phyloP scores from a whole-genome alignment of 2,888 invertebrate genomes.

The Leptopilina myrica region DNA sequence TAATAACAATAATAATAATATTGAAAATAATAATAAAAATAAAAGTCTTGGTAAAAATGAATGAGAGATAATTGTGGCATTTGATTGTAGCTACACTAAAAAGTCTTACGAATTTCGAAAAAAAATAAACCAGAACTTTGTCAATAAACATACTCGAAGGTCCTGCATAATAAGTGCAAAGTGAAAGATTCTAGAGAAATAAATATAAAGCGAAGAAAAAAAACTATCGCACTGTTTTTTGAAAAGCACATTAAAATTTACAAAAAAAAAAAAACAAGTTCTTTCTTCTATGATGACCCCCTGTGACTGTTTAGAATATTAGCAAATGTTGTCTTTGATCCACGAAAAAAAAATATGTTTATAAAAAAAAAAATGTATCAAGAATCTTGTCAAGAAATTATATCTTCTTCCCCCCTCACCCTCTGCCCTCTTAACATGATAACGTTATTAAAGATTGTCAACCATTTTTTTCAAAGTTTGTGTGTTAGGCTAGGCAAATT shows the following conservation, averaged over 20 bases:
- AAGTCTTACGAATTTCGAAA: slow-evolving; percentile 39
- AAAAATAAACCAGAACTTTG: slow-evolving; percentile 50
- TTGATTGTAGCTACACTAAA: slow-evolving; percentile 16
- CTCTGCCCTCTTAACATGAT: slow-evolving; percentile 15
- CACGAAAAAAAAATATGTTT: slow-evolving; percentile 44
- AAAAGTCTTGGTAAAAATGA: slow-evolving; percentile 35
- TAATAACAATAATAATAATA: neutral
- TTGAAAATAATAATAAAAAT: slow-evolving; percentile 37
- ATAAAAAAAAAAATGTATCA: slow-evolving; percentile 41
- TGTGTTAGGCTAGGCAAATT: slow-evolving; percentile 65
- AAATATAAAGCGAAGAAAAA: slow-evolving; percentile 2
- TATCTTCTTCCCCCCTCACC: slow-evolving; percentile 24
- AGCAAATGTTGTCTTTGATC: slow-evolving; percentile 23
- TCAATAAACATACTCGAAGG: slow-evolving; percentile 56
- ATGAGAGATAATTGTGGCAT: slow-evolving; percentile 38
- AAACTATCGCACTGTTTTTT: slow-evolving; percentile 20
- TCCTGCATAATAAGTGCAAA: slow-evolving; percentile 43
- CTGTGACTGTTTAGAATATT: slow-evolving; percentile 26
- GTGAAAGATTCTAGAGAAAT: slow-evolving; percentile 49
- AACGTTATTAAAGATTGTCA: slow-evolving; percentile 63
- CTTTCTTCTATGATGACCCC: slow-evolving; percentile 27
- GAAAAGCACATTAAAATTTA: slow-evolving; percentile 30
- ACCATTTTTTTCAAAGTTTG: slow-evolving; percentile 69
- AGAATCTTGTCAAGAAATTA: slow-evolving; percentile 42
- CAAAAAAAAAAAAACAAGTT: slow-evolving; percentile 5